phyloP scores from a whole-genome alignment of 2,888 invertebrate species.

The Seladonia tumulorum region DNA sequence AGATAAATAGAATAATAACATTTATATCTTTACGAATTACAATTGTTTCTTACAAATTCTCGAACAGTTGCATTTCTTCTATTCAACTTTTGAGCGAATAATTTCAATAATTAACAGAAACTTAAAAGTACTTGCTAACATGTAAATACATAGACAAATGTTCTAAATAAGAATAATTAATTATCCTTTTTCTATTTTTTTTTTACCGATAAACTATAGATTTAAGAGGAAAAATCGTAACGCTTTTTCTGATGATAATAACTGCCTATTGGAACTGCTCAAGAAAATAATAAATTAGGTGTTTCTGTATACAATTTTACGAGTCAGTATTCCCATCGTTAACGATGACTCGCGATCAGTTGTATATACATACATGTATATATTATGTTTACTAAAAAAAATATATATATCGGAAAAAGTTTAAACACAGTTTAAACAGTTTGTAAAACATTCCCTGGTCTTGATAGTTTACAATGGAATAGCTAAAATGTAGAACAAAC shows the following conservation, averaged over 20 bases:
- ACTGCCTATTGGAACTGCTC: conserved; percentile 27
- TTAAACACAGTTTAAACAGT: not conserved
- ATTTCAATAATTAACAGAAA: conserved; percentile 7
- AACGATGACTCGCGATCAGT: not conserved
- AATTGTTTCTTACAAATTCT: conserved; percentile 23
- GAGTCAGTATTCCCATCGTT: not conserved
- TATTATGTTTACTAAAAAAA: not conserved
- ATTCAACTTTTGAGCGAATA: conserved; percentile 8
- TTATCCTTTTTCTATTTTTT: conserved; percentile 5
- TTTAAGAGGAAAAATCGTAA: conserved; percentile 15
- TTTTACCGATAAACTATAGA: not conserved
- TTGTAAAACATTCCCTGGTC: not conserved
- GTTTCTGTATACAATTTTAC: conserved; percentile 10
- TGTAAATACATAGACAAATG: conserved; percentile 17
- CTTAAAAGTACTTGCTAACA: conserved; percentile 11
- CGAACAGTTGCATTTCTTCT: not conserved
- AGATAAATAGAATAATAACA: conserved; percentile 15
- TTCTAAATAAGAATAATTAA: not conserved
- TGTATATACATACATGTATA: not conserved
- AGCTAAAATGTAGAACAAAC: conserved; percentile 10
- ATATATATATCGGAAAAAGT: not conserved
- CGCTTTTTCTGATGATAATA: conserved; percentile 5
- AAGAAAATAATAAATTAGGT: conserved; percentile 14
- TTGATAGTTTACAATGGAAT: conserved; percentile 6
- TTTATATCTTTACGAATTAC: conserved; percentile 28